Base-by-base conservation (phyloP, 2,797 vertebrate genomes). In the Rhinogobio ventralis region DNA sequence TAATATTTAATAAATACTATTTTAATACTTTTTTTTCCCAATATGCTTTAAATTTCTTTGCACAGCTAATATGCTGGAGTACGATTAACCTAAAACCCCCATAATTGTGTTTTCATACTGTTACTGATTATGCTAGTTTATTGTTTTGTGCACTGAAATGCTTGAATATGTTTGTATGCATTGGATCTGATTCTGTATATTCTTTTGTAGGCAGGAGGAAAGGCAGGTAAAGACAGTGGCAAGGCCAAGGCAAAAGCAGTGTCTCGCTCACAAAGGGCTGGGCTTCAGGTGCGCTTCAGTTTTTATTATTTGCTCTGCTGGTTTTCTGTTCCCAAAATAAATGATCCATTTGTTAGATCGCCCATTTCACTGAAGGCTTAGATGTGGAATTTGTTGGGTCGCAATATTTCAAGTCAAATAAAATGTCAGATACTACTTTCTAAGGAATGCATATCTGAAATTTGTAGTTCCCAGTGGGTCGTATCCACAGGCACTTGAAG, bases 241-340 rank as follows among this genome's bases (percentile, higher is more conserved):
- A 99, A 99, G 93, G 97, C 97, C 85, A 99, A 99, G 94, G 97
- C 98, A 0, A 99, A 99, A 92, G 98, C 98, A 0, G 97, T 99
- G 84, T 99, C 98, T 2, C 97, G 98, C 92, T 99, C 98, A 3
- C 98, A 99, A 92, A 96, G 98, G 90, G 98, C 98, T 49, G 98
- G 98, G 25, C 94, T 99, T 90, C 97, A 99, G 97, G 97, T 98
- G 94, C 90, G 60, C 20, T n/a, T 76, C 30, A 19, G 9, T 39
- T 33, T 68, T 17, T 13, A 49, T 68, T 42, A 15, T 14, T 79
- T 28, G 17, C 2, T 55, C 15, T n/a, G 3, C 5, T 28, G 64
- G 49, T 72, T 46, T 23, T 19, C 13, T 73, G 5, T 39, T 62
- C 0, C 25, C 13, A 28, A 64, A 64, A 64, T 69, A 14, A 53